These are phyloP conservation scores for Crypturellus tataupa DNA, from an alignment of 2,797 vertebrate genomes.

Conservation along the genomic window DNA sequence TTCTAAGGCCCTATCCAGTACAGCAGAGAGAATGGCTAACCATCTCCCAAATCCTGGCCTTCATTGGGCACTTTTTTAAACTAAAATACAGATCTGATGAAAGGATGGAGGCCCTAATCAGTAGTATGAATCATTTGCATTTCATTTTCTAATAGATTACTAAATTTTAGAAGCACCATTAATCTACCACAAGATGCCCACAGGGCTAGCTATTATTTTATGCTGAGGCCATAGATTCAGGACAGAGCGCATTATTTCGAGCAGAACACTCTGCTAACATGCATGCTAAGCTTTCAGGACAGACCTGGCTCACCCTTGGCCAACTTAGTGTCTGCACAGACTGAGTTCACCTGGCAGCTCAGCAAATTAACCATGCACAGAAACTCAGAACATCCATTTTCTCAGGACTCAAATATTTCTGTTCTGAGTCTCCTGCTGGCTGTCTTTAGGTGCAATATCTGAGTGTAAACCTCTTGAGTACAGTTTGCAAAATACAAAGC, in stretches of 20 bases:
- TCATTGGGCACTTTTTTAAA: conserved; percentile 6
- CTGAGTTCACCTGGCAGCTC: neutral
- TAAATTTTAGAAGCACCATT: neutral
- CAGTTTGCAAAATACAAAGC: neutral
- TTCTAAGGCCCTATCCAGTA: neutral
- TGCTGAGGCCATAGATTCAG: neutral
- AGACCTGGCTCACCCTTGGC: neutral
- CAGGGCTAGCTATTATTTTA: neutral
- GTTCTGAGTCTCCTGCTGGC: neutral
- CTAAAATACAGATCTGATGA: neutral
- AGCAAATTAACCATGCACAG: neutral
- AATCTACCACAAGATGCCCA: neutral
- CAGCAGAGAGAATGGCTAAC: neutral
- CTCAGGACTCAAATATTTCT: neutral
- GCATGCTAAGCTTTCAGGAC: neutral
- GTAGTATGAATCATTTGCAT: neutral
- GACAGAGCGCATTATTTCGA: neutral
- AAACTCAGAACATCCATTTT: neutral
- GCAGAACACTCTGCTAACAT: neutral
- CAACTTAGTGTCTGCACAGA: neutral
- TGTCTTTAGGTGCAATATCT: neutral
- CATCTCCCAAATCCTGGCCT: neutral
- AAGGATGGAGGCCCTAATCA: neutral
- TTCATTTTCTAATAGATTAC: neutral
- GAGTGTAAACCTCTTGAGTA: neutral